Base-by-base conservation (phyloP, 1,140 invertebrate genomes). In the Ruditapes philippinarum region DNA sequence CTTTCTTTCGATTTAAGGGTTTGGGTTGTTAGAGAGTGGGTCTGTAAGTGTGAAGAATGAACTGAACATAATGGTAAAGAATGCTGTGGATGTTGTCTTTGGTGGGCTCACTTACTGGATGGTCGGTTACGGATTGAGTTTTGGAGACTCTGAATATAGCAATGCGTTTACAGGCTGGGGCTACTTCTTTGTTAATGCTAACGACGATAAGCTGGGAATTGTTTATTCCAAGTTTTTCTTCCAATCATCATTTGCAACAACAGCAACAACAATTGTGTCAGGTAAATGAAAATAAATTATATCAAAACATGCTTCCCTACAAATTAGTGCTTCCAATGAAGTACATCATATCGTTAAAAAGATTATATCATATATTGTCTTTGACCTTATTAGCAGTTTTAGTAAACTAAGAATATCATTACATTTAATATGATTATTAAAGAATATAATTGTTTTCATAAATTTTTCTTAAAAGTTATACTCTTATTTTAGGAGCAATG, bases 401-500 rank as follows among this genome's bases (percentile, higher is more conserved):
- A n/a, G n/a, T n/a, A n/a, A n/a, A n/a, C n/a, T n/a, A n/a, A n/a
- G n/a, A n/a, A n/a, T n/a, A n/a, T n/a, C n/a, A n/a, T n/a, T n/a
- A n/a, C n/a, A n/a, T n/a, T n/a, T n/a, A n/a, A n/a, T n/a, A n/a
- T n/a, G n/a, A n/a, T n/a, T n/a, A n/a, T n/a, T n/a, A n/a, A n/a
- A n/a, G n/a, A n/a, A n/a, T n/a, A n/a, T n/a, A n/a, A n/a, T n/a
- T n/a, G n/a, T n/a, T n/a, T n/a, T n/a, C n/a, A n/a, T n/a, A n/a
- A n/a, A n/a, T n/a, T n/a, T n/a, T n/a, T n/a, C n/a, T n/a, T n/a
- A n/a, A n/a, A n/a, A n/a, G n/a, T n/a, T n/a, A n/a, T n/a, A n/a
- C n/a, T n/a, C n/a, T n/a, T n/a, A n/a, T n/a, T 54, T 96, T 95
- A 45, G 97, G 97, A 7, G 96, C 97, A 4, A 96, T 97, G 65